These are phyloP conservation scores for Turnix velox DNA, from an alignment of 2,113 vertebrate species.

Conservation along the genomic window DNA sequence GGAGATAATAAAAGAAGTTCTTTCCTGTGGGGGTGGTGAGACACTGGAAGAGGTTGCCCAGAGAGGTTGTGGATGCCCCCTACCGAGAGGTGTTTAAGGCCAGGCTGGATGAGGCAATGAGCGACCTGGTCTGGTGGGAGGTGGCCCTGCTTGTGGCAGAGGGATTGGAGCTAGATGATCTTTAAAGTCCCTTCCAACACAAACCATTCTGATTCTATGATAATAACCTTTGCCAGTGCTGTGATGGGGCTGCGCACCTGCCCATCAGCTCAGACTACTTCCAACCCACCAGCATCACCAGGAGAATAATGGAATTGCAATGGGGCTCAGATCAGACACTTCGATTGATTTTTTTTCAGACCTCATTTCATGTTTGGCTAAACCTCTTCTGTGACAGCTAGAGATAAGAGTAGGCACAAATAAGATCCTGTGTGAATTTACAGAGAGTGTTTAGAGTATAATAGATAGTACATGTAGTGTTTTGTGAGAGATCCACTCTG, in stretches of 20 bases:
- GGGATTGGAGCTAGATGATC: too few species aligned
- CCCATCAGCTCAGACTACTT: accelerated
- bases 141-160: too few species aligned
- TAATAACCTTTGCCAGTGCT: neutral
- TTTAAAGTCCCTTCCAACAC: too few species aligned
- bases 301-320: accelerated
- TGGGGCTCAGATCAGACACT: neutral
- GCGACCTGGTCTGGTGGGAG: too few species aligned
- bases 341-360: neutral
- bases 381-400: neutral
- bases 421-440: neutral
- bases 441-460: neutral
- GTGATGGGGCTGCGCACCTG: accelerated
- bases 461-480: neutral
- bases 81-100: too few species aligned
- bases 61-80: too few species aligned
- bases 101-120: too few species aligned
- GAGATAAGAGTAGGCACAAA: conserved; percentile 4
- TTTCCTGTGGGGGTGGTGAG: too few species aligned
- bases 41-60: too few species aligned
- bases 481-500: neutral
- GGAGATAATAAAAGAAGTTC: too few species aligned
- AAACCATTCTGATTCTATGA: too few species aligned
- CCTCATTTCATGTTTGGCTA: neutral
- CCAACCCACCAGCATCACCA: neutral